Evolutionary conservation across 1,140 invertebrate genomes (phyloP), one percentile per base, ranked within the genome.

Genomic region (Lethrus apterus): DNA sequence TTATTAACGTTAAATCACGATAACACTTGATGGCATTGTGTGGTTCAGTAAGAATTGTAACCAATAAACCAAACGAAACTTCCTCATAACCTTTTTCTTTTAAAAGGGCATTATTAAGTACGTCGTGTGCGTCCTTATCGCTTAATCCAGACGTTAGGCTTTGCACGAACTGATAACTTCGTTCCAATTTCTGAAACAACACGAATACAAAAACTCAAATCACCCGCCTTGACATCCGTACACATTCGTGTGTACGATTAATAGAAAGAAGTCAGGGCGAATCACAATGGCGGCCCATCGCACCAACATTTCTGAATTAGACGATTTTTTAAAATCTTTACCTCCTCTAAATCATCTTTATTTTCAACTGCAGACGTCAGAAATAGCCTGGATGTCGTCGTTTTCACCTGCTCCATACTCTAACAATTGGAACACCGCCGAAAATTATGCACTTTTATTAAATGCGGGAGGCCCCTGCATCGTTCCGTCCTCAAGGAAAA

Each of bases 61-160:
- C 86, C 9, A 97, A 70, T 57, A 97, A 78, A 30, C 93, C 93
- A 47, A 95, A 68, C 34, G 87, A 92, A 32, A 96, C 83, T 64
- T 97, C 93, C 69, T 97, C 92, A 66, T 89, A 86, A 54, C 81
- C 84, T 60, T 83, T 82, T 47, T 91, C 88, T 65, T 93, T 93
- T 60, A 84, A 86, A 34, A 91, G 83, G 23, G 86, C 81, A 69
- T 83, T 89, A 62, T 87, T 92, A 8, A 96, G 72, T 8, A 83
- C 83, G 69, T 96, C 92, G 63, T 95, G 90, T 49, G 85, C 81
- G 70, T 97, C 93, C 65, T 94, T 91, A 64, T 97, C 93, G 46
- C 87, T 91, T 47, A 91, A 74, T 44, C 87, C 89, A 44, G 78
- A 72, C 18, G 83, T 81, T 50, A 94, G 68, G 55, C 75, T 79